Conservation (phyloP, 2,888 invertebrate genomes). For the Cosmia pyralina region DNA sequence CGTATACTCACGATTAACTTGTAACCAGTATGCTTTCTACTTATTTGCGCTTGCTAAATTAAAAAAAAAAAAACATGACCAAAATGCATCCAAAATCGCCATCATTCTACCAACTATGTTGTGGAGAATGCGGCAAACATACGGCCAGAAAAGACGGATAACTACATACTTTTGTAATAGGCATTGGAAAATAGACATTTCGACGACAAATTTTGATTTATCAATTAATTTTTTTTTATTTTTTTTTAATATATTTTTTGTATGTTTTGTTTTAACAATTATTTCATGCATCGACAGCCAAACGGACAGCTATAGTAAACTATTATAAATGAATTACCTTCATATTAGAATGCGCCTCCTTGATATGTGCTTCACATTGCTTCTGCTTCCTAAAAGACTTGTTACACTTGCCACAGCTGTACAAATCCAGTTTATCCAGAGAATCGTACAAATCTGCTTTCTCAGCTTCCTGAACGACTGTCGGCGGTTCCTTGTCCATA, state of each 20-base stretch:
- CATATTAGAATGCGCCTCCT: constrained; percentile 86
- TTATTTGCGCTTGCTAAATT: not conserved
- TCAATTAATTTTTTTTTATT: too few relatives aligned
- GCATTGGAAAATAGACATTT: not conserved
- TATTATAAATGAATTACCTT: constrained; percentile 35
- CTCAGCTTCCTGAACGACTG: constrained; percentile 68
- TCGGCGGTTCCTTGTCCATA: constrained; percentile 77
- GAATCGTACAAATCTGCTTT: constrained; percentile 81
- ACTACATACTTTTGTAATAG: too few relatives aligned
- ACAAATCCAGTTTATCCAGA: constrained; percentile 80
- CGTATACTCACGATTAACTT: not conserved
- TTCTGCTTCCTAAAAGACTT: constrained; percentile 92
- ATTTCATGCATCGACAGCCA: not conserved
- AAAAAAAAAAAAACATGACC: too few relatives aligned
- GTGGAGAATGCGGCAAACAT: too few relatives aligned
- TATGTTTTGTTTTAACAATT: too few relatives aligned
- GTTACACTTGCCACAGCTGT: constrained; percentile 84
- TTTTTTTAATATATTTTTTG: too few relatives aligned
- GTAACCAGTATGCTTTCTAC: not conserved
- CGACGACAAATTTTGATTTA: not conserved
- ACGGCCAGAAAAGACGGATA: too few relatives aligned
- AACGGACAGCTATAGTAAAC: not conserved
- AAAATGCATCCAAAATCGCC: too few relatives aligned
- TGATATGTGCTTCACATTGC: constrained; percentile 91
- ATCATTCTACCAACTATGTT: too few relatives aligned